A percentile compares a stretch with the other conserved stretches of the same genome.
These are phyloP conservation scores for Larimichthys polyactis DNA, from an alignment of 2,113 vertebrate genomes.

Conservation along the genomic window DNA sequence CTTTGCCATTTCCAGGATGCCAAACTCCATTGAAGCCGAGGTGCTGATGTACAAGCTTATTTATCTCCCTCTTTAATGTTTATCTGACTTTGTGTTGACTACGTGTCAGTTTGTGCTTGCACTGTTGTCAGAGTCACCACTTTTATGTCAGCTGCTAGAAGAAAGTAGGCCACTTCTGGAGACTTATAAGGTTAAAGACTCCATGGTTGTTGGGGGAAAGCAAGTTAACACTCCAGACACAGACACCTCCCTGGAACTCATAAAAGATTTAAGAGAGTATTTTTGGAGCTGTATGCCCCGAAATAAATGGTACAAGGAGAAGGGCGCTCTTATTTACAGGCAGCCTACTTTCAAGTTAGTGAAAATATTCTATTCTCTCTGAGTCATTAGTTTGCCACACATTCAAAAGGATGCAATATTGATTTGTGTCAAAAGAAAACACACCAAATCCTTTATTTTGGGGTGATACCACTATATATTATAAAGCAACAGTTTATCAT, in stretches of 20 bases:
- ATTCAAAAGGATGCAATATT: no score
- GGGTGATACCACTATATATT: not conserved
- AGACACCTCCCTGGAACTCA: slow-evolving; percentile 74
- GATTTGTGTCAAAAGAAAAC: not conserved
- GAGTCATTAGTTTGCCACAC: not conserved
- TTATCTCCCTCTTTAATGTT: slow-evolving; percentile 45
- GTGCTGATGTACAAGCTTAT: slow-evolving; percentile 11
- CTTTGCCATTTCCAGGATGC: slow-evolving; percentile 38
- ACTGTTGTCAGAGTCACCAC: slow-evolving; percentile 56
- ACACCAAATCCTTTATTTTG: not conserved
- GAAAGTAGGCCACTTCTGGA: slow-evolving; percentile 69
- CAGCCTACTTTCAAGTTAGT: slow-evolving; percentile 66
- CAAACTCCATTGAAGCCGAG: slow-evolving; percentile 2
- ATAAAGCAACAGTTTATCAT: not conserved
- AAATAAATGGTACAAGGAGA: slow-evolving; percentile 75
- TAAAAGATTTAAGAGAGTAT: slow-evolving; percentile 83
- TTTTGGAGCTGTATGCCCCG: slow-evolving; percentile 74
- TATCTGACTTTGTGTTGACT: slow-evolving; percentile 28
- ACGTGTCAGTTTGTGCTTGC: slow-evolving; percentile 28
- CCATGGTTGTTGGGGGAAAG: slow-evolving; percentile 68
- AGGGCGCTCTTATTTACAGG: slow-evolving; percentile 69
- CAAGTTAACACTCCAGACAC: slow-evolving; percentile 73
- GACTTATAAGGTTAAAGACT: slow-evolving; percentile 77
- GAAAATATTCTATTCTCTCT: slow-evolving; percentile 39
- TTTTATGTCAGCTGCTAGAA: slow-evolving; percentile 53